Conservation (phyloP, 2,797 vertebrate species). For the Arremon brunneinucha region DNA sequence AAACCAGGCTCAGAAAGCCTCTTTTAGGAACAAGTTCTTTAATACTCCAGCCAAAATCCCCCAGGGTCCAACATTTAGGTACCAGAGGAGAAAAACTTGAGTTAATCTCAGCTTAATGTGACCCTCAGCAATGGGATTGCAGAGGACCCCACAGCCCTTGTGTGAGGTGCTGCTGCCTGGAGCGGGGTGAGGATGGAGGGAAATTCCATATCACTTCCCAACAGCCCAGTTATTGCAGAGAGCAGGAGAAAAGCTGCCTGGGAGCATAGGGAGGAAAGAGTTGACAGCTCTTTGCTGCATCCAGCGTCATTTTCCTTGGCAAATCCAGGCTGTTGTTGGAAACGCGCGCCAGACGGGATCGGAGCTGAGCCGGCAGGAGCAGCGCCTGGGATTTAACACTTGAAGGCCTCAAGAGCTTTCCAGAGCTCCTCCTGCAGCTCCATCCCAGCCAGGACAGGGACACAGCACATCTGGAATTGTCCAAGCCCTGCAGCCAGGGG, state of each 20-base stretch:
- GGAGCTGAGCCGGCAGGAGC: neutral
- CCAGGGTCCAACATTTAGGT: neutral
- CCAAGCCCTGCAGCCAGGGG: neutral
- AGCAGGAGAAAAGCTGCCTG: neutral
- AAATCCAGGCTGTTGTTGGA: neutral
- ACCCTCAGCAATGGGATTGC: fast-evolving
- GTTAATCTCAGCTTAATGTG: neutral
- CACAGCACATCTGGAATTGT: neutral
- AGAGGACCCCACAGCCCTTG: fast-evolving
- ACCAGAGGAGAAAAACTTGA: neutral
- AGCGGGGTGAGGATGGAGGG: fast-evolving
- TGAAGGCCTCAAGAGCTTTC: neutral
- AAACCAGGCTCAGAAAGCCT: neutral
- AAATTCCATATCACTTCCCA: fast-evolving
- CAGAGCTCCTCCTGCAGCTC: neutral
- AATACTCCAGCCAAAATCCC: neutral
- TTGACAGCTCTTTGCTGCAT: constrained; percentile 13
- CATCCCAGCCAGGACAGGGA: neutral
- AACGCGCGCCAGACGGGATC: neutral
- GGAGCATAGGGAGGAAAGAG: neutral
- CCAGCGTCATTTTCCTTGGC: constrained; percentile 20
- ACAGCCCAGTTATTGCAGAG: fast-evolving
- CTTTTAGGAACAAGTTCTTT: neutral
- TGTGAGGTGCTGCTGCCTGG: fast-evolving
- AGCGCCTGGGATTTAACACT: constrained; percentile 27